Conservation (phyloP, 2,113 vertebrate genomes). For the Platysternon megacephalum region DNA sequence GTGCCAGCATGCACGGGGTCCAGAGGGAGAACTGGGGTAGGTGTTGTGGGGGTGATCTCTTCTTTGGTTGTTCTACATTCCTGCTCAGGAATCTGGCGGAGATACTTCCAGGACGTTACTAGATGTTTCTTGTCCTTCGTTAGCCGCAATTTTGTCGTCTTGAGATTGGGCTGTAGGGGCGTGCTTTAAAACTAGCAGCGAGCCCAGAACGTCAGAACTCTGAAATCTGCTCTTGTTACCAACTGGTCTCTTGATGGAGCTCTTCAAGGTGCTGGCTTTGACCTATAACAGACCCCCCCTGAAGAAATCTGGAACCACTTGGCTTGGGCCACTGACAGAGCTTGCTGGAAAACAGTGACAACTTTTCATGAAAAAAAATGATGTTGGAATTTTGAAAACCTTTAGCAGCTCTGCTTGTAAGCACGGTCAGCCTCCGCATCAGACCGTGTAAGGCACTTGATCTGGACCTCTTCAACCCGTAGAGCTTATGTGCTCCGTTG, state of each 20-base stretch:
- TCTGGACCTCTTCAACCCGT: no score
- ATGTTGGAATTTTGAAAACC: no score
- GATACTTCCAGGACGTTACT: background rate
- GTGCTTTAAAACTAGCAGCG: no score
- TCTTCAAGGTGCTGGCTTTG: no score
- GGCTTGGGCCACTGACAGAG: background rate
- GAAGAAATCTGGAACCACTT: background rate
- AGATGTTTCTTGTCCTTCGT: background rate
- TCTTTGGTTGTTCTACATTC: background rate
- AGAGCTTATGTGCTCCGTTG: background rate
- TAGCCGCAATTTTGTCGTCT: background rate
- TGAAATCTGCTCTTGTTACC: fast-evolving
- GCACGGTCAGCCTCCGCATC: no score
- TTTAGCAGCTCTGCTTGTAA: no score
- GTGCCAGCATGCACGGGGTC: no score
- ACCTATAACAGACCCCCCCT: no score
- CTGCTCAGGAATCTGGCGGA: background rate
- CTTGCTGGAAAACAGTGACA: no score
- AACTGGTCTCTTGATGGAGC: background rate
- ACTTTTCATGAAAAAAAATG: no score
- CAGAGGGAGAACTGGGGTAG: background rate
- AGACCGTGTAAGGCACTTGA: no score
- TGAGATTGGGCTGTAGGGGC: no score
- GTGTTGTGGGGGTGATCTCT: background rate
- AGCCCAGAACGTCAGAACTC: background rate